Conservation (phyloP, 2,113 vertebrate species). For the Asarcornis scutulata region DNA sequence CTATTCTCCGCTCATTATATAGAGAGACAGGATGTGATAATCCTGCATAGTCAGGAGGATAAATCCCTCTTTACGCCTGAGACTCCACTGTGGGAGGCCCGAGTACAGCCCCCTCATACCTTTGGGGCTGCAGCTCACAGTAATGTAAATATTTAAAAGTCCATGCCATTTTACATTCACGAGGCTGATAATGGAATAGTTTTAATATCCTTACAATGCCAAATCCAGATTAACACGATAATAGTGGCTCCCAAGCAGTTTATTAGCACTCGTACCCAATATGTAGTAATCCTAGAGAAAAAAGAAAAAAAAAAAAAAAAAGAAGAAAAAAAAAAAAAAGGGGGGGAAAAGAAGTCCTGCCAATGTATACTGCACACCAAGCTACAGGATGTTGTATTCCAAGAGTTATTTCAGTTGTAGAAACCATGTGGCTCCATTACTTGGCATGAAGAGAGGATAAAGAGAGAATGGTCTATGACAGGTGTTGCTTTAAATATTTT, state of each 20-base stretch:
- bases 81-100: not conserved
- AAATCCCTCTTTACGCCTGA: not conserved
- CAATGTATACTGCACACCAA: not conserved
- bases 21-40: constrained; percentile 20
- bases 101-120: constrained; percentile 19
- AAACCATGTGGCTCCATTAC: not conserved
- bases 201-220: constrained; percentile 38
- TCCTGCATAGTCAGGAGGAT: not conserved
- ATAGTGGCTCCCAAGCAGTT: constrained; percentile 35
- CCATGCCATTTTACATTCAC: constrained; percentile 24
- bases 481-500: constrained; percentile 62
- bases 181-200: constrained; percentile 40
- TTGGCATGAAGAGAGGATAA: constrained; percentile 36
- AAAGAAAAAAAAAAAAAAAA: not conserved
- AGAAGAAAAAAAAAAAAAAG: not conserved
- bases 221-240: constrained; percentile 61
- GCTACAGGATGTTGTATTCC: not conserved
- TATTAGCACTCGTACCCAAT: constrained; percentile 13
- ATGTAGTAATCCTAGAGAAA: constrained; percentile 2
- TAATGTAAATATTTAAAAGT: constrained; percentile 59
- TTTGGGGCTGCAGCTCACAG: not conserved
- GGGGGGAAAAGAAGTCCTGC: not conserved
- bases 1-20: not conserved
- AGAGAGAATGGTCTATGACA: not conserved
- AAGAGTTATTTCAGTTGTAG: constrained; percentile 29